A percentile compares a stretch with the other conserved stretches of the same genome.
phyloP scores from a whole-genome alignment of 2,888 invertebrate species.

The Luperina testacea region DNA sequence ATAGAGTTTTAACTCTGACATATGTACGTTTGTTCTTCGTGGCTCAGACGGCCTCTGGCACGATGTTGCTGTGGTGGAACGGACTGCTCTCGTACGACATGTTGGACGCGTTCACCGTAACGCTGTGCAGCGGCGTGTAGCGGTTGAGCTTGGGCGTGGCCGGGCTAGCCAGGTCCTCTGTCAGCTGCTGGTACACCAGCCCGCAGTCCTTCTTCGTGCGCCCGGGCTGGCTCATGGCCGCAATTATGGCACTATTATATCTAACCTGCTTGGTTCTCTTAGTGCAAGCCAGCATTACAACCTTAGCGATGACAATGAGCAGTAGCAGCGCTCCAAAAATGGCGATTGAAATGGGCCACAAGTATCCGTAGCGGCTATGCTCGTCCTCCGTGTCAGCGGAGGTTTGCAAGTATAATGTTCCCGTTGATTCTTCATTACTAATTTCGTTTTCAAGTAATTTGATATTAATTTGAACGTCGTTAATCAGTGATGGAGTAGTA shows the following conservation, averaged over 20 bases:
- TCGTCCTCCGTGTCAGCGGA: slow-evolving; percentile 80
- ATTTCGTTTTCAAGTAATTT: slow-evolving; percentile 81
- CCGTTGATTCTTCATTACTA: slow-evolving; percentile 65
- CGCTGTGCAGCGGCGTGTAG: slow-evolving; percentile 90
- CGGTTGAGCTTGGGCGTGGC: slow-evolving; percentile 92
- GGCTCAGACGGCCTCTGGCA: slow-evolving; percentile 91
- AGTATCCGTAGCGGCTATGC: slow-evolving; percentile 87
- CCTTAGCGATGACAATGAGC: slow-evolving; percentile 88
- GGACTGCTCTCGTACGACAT: slow-evolving; percentile 91
- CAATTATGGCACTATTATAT: slow-evolving; percentile 89
- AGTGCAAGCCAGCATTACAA: slow-evolving; percentile 84
- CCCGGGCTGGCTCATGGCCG: slow-evolving; percentile 88
- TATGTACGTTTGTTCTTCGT: slow-evolving; percentile 72
- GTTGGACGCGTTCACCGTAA: slow-evolving; percentile 85
- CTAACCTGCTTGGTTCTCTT: slow-evolving; percentile 82
- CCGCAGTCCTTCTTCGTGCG: slow-evolving; percentile 93
- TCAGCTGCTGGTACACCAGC: slow-evolving; percentile 94
- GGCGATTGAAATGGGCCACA: slow-evolving; percentile 91
- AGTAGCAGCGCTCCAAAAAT: slow-evolving; percentile 90
- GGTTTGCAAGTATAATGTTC: slow-evolving; percentile 77
- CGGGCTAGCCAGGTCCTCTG: slow-evolving; percentile 93
- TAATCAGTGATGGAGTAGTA: slow-evolving; percentile 62
- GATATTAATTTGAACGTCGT: slow-evolving; percentile 78
- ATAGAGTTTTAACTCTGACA: slow-evolving; percentile 74
- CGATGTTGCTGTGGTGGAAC: slow-evolving; percentile 91